Base-by-base conservation (phyloP, 2,888 invertebrate genomes). In the Vesta saturnalis region DNA sequence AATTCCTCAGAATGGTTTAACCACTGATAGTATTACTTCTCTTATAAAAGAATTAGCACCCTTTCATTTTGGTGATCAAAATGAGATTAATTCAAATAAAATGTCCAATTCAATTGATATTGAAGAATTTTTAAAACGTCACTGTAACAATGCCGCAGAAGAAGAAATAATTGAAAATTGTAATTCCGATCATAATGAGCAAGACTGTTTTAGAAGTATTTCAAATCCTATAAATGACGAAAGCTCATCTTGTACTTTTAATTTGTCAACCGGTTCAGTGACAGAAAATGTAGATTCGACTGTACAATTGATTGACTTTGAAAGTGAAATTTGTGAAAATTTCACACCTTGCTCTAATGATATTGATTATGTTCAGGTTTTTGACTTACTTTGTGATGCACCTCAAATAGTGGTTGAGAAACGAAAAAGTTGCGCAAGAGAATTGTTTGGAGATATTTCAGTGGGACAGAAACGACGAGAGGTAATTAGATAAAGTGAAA, bases 231-330 rank as follows among this genome's bases (percentile, higher is more conserved):
- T 8, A 56, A 30, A 14, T 8, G n/a, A n/a, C n/a, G n/a, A n/a
- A n/a, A 57, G 46, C 16, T 6, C 47, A n/a, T n/a, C 39, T n/a
- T n/a, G n/a, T n/a, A n/a, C n/a, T n/a, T n/a, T n/a, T n/a, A n/a
- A n/a, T n/a, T n/a, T n/a, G n/a, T 23, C 23, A 8, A 5, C 23
- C 3, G 23, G 14, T n/a, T n/a, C n/a, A n/a, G n/a, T n/a, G n/a
- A n/a, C 54, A 1, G 21, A 58, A 12, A 14, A 18, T 46, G 22
- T 64, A 14, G 49, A 57, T 52, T 68, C 68, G 1, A 68, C 52
- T 6, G 49, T 64, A 1, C 35, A 61, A 0, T 47, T 64, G 14
- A 69, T 69, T 21, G 69, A 69, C 18, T 65, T 69, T 14, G 69
- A 69, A 47, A 65, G 55, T n/a, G 65, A 69, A 16, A 49, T 19